Conservation (phyloP, 2,797 vertebrate species). For the Columba guinea region DNA sequence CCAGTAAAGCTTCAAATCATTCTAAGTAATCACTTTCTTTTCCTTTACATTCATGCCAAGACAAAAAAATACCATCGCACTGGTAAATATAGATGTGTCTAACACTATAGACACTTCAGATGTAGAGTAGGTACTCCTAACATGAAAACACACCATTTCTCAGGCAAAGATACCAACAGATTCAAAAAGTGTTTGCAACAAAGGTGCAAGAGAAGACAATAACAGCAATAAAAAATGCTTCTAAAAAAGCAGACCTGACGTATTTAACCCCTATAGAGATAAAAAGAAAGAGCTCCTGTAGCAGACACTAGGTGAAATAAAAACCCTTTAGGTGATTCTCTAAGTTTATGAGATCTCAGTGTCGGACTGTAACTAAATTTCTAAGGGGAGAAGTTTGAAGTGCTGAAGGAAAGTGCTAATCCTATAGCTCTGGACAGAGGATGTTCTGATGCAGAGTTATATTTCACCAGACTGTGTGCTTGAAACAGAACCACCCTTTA, state of each 20-base stretch:
- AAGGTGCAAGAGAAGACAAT: background rate
- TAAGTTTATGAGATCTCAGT: background rate
- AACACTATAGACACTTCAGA: background rate
- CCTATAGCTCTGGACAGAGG: background rate
- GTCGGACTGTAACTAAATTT: background rate
- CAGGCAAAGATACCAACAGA: background rate
- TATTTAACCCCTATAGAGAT: background rate
- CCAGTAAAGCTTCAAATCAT: background rate
- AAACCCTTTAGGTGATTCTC: background rate
- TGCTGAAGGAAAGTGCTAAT: background rate
- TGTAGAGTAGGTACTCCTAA: background rate
- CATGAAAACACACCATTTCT: background rate
- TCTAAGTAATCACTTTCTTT: background rate
- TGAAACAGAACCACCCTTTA: conserved; percentile 6
- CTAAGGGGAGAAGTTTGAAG: background rate
- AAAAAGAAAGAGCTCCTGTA: background rate
- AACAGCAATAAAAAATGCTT: background rate
- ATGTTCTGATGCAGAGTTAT: background rate
- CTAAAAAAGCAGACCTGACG: background rate
- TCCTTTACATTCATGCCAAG: background rate
- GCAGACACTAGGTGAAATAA: background rate
- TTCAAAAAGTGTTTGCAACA: background rate
- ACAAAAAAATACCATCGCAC: background rate
- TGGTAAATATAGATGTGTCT: background rate
- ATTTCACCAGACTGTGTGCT: background rate